A percentile compares a stretch with the other conserved stretches of the same genome.
Conservation (phyloP, 2,888 invertebrate genomes). For the Hirtodrosophila confusa region DNA sequence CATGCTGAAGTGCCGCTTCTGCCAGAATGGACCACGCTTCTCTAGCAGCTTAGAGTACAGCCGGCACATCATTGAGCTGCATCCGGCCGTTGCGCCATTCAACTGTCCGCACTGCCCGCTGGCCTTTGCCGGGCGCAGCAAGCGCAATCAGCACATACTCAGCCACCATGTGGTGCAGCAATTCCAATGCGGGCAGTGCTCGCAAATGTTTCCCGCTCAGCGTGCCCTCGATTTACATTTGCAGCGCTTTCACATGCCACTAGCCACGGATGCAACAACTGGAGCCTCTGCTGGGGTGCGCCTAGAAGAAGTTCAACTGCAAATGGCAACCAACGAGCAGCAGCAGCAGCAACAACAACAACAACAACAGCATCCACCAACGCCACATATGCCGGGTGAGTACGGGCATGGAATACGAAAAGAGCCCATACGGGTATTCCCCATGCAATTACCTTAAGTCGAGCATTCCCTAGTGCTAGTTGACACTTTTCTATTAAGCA, state of each 20-base stretch:
- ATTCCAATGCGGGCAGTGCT: slow-evolving; percentile 80
- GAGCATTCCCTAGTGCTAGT: too few relatives aligned
- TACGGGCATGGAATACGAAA: background rate
- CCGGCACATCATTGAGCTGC: slow-evolving; percentile 79
- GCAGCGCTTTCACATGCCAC: slow-evolving; percentile 74
- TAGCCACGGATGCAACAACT: slow-evolving; percentile 2
- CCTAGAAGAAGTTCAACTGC: slow-evolving; percentile 74
- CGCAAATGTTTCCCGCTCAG: slow-evolving; percentile 77
- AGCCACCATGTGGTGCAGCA: slow-evolving; percentile 73
- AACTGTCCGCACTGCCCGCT: slow-evolving; percentile 79
- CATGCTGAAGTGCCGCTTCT: slow-evolving; percentile 76
- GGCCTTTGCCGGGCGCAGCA: slow-evolving; percentile 69
- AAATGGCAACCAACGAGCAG: slow-evolving; percentile 38
- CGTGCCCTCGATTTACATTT: slow-evolving; percentile 78
- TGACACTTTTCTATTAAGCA: too few relatives aligned
- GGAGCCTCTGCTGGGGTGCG: slow-evolving; percentile 48
- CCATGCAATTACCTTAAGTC: too few relatives aligned
- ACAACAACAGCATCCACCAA: slow-evolving; percentile 1
- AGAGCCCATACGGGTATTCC: too few relatives aligned
- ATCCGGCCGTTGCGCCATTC: slow-evolving; percentile 77
- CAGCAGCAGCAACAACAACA: background rate
- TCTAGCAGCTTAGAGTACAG: slow-evolving; percentile 79
- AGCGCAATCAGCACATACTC: slow-evolving; percentile 77
- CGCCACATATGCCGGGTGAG: slow-evolving; percentile 23
- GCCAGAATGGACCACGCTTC: slow-evolving; percentile 81